Base-by-base conservation (phyloP, 2,113 vertebrate species). In the Poeciliopsis occidentalis region DNA sequence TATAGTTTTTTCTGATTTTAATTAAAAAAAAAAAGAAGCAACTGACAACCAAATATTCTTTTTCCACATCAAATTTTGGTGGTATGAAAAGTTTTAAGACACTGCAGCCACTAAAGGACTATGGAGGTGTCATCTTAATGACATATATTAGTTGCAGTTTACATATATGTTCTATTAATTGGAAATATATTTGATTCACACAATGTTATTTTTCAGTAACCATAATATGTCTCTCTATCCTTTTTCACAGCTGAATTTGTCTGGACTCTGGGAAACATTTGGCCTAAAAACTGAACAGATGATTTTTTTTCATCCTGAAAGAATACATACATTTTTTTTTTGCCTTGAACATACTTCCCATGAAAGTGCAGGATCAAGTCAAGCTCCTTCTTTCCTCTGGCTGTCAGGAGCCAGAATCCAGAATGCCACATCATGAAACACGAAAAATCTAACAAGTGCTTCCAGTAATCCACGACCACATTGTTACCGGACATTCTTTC, bases 291-390 rank as follows among this genome's bases (percentile, higher is more conserved):
- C 65, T 44, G n/a, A 17, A 29, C 39, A n/a, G 69, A 83, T 44
- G 84, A 79, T 80, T 73, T 64, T 84, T 84, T 63, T 84, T 84
- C 60, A 64, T 69, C n/a, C 70, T 63, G 65, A 83, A 63, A 32
- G 76, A 69, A 70, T 54, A 32, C 41, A 64, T 64, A 67, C 47
- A 26, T 27, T 27, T 27, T 61, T 70, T 39, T 81, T 37, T 72
- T 76, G 69, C 57, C 51, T 44, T 24, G 34, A 64, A 77, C 78
- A 78, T 61, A 66, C 73, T 24, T 73, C 54, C 13, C 24, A 76
- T 34, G 60, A 79, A 44, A 72, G 19, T 3, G 47, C 75, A 60
- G 63, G 31, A n/a, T 72, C 37, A 44, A 29, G 47, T 51, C 41
- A 27, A 69, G 57, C 37, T 69, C 71, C 12, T 31, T 81, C 57